phyloP scores from a whole-genome alignment of 2,888 invertebrate species.

The Meganola albula region DNA sequence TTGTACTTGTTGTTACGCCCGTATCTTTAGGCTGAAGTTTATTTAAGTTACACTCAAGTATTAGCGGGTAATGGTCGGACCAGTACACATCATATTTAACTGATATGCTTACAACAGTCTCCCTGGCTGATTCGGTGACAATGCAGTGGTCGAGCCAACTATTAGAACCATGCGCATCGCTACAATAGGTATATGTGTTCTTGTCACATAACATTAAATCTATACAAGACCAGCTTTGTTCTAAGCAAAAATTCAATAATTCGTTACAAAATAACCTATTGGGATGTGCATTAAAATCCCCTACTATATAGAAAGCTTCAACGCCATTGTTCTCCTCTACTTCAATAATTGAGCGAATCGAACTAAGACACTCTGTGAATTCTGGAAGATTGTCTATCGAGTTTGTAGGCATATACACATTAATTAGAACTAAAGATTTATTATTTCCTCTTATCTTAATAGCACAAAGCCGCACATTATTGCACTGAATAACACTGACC shows the following conservation, averaged over 20 bases:
- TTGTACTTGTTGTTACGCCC: neutral
- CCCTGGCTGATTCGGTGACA: slow-evolving; percentile 3
- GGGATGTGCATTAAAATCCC: no score
- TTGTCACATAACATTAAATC: slow-evolving; percentile 1
- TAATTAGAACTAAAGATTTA: slow-evolving; percentile 6
- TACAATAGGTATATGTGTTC: slow-evolving; percentile 4
- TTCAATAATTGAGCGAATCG: slow-evolving; percentile 2
- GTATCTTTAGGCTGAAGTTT: slow-evolving; percentile 3
- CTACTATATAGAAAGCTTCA: neutral
- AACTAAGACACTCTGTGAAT: slow-evolving; percentile 5
- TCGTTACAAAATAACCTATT: slow-evolving; percentile 2
- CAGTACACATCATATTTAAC: slow-evolving; percentile 1
- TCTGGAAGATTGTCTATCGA: slow-evolving; percentile 9
- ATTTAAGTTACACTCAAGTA: slow-evolving; percentile 5
- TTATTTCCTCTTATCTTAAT: neutral
- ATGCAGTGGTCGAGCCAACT: slow-evolving; percentile 7
- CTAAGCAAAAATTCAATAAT: slow-evolving; percentile 3
- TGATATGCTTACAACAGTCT: slow-evolving; percentile 1
- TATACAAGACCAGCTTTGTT: slow-evolving; percentile 1
- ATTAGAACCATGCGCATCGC: slow-evolving; percentile 4
- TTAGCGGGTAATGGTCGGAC: slow-evolving; percentile 6
- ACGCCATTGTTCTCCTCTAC: slow-evolving; percentile 1
- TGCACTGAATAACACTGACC: slow-evolving; percentile 9
- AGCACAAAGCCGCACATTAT: neutral
- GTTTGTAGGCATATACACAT: slow-evolving; percentile 17